phyloP scores from a whole-genome alignment of 2,888 invertebrate species.

The Nomada goodeniana region DNA sequence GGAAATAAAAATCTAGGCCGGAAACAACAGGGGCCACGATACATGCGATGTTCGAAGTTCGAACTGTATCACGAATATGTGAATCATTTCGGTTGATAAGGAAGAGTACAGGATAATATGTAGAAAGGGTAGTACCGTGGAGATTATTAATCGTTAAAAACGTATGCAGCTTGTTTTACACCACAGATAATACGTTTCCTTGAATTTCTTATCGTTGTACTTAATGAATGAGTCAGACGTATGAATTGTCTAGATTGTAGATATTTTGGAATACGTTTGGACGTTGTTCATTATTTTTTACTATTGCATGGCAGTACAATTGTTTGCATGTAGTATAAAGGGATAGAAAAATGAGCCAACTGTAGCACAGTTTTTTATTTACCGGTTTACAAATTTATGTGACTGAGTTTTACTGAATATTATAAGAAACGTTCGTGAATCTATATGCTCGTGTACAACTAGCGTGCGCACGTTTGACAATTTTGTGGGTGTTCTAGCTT shows the following conservation, averaged over 20 bases:
- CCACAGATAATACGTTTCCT: slow-evolving; percentile 27
- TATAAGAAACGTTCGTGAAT: slow-evolving; percentile 51
- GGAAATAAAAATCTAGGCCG: background rate
- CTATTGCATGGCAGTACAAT: slow-evolving; percentile 32
- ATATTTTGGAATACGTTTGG: background rate
- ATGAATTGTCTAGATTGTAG: background rate
- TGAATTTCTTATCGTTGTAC: background rate
- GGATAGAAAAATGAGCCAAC: slow-evolving; percentile 19
- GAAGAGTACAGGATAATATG: slow-evolving; percentile 18
- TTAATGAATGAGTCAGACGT: background rate
- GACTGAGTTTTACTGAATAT: slow-evolving; percentile 61
- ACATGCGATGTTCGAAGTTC: background rate
- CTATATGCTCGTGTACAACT: background rate
- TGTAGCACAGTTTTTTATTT: slow-evolving; percentile 34
- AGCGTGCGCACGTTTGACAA: background rate
- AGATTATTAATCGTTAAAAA: background rate
- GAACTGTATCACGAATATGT: background rate
- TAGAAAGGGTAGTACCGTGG: slow-evolving; percentile 1
- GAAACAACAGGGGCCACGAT: background rate
- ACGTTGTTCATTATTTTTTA: slow-evolving; percentile 1
- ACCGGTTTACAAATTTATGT: slow-evolving; percentile 55
- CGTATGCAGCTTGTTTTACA: background rate
- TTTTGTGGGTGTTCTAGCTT: slow-evolving; percentile 12
- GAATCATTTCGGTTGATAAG: slow-evolving; percentile 38
- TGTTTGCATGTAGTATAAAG: slow-evolving; percentile 32